Percentiles rank a stretch among this genome's conserved stretches.
phyloP scores from a whole-genome alignment of 2,888 invertebrate genomes.

The Tipula helvola region DNA sequence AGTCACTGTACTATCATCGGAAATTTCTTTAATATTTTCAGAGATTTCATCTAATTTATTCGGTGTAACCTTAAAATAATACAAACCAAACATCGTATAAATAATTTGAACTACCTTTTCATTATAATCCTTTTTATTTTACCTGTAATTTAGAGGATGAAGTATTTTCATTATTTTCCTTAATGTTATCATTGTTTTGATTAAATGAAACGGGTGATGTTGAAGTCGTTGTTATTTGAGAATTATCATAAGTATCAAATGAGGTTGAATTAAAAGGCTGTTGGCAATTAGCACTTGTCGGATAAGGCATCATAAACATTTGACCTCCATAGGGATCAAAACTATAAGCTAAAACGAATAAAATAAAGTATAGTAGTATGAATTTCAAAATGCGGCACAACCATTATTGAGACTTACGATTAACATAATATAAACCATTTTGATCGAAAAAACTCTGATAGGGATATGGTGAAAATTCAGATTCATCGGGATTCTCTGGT shows the following conservation, averaged over 20 bases:
- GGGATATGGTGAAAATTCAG: constrained; percentile 16
- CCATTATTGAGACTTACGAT: constrained; percentile 31
- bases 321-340: constrained; percentile 19
- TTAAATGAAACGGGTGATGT: constrained; percentile 8
- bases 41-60: background rate
- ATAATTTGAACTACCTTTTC: background rate
- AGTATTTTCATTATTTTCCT: background rate
- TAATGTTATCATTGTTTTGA: background rate
- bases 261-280: constrained; percentile 18
- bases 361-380: background rate
- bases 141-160: background rate
- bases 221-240: background rate
- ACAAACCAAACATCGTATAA: background rate
- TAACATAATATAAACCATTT: constrained; percentile 38
- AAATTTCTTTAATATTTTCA: background rate
- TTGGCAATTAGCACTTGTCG: constrained; percentile 14
- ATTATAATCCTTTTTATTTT: background rate
- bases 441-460: constrained; percentile 37
- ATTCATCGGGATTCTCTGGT: constrained; percentile 16
- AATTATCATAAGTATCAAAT: constrained; percentile 14
- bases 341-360: constrained; percentile 18
- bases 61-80: background rate
- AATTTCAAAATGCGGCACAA: background rate
- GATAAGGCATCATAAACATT: constrained; percentile 20
- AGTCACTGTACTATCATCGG: background rate